Percentiles rank a stretch among this genome's conserved stretches.
phyloP scores from a whole-genome alignment of 2,797 vertebrate species.

The Darevskia nairensis region DNA sequence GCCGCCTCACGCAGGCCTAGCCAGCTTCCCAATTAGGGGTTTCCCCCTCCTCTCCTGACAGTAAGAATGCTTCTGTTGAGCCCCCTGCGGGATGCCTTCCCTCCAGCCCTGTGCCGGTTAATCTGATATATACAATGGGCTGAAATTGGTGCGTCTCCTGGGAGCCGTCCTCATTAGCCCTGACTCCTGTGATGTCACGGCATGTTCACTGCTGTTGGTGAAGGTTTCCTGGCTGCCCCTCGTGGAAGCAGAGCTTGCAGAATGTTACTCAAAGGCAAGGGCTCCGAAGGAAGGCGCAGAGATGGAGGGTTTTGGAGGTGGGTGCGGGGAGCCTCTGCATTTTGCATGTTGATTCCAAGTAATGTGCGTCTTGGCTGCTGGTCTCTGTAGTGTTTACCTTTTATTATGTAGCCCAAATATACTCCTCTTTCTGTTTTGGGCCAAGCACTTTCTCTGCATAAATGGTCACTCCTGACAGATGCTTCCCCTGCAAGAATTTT shows the following conservation, averaged over 20 bases:
- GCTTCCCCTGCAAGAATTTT: not conserved
- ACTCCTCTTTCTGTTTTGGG: not conserved
- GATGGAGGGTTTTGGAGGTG: not conserved
- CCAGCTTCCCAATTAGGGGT: no score
- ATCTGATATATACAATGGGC: not conserved
- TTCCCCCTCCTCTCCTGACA: not conserved
- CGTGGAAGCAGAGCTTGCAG: no score
- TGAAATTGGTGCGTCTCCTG: no score
- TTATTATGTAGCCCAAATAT: not conserved
- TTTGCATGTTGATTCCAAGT: not conserved
- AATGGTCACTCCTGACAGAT: not conserved
- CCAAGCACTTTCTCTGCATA: not conserved
- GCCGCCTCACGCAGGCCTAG: slow-evolving; percentile 79
- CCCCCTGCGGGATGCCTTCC: not conserved
- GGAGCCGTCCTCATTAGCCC: not conserved
- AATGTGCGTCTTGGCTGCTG: not conserved
- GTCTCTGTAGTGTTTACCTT: not conserved
- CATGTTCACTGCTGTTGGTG: not conserved
- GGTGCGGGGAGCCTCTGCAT: no score
- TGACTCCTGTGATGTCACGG: not conserved
- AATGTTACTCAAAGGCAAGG: no score
- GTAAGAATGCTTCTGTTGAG: not conserved
- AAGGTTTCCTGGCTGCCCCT: no score
- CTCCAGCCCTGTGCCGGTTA: not conserved
- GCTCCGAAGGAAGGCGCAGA: not conserved